Conservation (phyloP, 2,113 vertebrate genomes). For the Cricetomys ansorgei region DNA sequence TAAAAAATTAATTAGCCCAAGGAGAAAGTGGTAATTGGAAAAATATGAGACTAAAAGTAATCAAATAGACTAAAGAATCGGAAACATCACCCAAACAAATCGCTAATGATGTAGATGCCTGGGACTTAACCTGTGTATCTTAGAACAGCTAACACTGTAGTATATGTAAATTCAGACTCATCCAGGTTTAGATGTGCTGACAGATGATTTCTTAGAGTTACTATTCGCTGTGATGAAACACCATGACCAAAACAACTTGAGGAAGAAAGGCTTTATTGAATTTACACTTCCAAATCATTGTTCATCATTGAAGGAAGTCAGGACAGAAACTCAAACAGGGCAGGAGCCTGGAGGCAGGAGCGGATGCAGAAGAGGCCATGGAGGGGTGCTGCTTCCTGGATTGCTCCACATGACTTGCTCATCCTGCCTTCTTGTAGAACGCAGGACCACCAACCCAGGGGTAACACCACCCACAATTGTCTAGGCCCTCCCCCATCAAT, state of each 20-base stretch:
- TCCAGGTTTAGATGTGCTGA: neutral
- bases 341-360: neutral
- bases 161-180: slow-evolving; percentile 35
- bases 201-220: neutral
- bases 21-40: slow-evolving; percentile 1
- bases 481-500: too few species aligned
- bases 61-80: neutral
- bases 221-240: neutral
- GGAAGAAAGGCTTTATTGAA: neutral
- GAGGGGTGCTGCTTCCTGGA: neutral
- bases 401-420: neutral
- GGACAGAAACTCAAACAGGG: neutral
- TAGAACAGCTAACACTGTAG: slow-evolving; percentile 26
- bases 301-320: neutral
- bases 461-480: neutral
- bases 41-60: slow-evolving; percentile 38
- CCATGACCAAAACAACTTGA: neutral
- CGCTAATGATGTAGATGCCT: slow-evolving; percentile 14
- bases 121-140: neutral
- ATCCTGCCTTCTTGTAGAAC: neutral
- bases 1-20: neutral
- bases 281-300: neutral
- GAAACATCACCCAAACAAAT: slow-evolving; percentile 9
- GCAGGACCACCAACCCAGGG: neutral
- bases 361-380: neutral